Percentiles rank a stretch among this genome's conserved stretches.
Conservation (phyloP, 2,888 invertebrate genomes). For the Agrochola lota region DNA sequence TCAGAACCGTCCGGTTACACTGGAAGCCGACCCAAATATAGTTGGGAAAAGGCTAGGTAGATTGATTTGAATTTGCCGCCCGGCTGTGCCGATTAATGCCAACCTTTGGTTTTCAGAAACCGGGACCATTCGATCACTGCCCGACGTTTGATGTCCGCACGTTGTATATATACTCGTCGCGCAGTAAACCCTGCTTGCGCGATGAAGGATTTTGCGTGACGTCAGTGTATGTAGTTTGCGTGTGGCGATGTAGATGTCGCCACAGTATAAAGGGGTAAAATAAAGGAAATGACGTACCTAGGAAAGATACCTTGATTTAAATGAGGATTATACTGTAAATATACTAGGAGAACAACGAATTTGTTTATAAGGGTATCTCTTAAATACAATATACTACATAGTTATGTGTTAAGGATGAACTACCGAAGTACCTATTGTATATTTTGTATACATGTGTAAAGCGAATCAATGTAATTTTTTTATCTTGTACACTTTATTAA, state of each 20-base stretch:
- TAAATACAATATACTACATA: neutral
- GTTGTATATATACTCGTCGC: too few relatives aligned
- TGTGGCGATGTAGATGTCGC: too few relatives aligned
- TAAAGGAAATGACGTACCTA: neutral
- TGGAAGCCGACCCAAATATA: too few relatives aligned
- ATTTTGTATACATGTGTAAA: conserved; percentile 27
- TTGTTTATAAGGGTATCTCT: conserved; percentile 27
- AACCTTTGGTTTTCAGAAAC: neutral
- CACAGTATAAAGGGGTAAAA: neutral
- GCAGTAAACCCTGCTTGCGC: too few relatives aligned
- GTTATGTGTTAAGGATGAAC: neutral
- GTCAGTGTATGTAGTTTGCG: too few relatives aligned
- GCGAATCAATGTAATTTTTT: conserved; percentile 28
- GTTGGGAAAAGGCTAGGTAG: too few relatives aligned
- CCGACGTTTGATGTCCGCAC: too few relatives aligned
- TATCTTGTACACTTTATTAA: conserved; percentile 22
- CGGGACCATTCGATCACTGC: too few relatives aligned
- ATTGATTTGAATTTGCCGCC: neutral
- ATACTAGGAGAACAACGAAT: conserved; percentile 37
- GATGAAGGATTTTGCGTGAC: too few relatives aligned
- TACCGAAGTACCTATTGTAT: conserved; percentile 2
- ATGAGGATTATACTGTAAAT: conserved; percentile 7
- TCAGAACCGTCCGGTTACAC: too few relatives aligned
- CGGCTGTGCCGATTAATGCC: neutral
- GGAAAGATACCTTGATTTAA: neutral